These are phyloP conservation scores for Ernsta delagoae DNA, from an alignment of 2,888 invertebrate species.

Conservation along the genomic window DNA sequence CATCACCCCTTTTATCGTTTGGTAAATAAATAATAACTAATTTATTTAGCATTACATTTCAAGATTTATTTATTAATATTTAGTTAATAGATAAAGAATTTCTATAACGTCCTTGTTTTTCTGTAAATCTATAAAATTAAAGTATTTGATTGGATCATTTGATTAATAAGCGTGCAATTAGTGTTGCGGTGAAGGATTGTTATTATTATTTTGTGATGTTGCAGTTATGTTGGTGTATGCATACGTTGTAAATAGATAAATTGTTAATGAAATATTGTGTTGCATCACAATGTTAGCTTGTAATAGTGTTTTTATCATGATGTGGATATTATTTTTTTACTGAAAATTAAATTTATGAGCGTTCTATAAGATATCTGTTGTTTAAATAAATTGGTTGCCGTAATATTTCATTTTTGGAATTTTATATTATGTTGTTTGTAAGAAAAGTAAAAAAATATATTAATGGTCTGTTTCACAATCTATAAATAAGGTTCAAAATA, in stretches of 20 bases:
- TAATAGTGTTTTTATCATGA: constrained; percentile 23
- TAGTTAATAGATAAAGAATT: no score
- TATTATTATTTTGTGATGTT: constrained; percentile 42
- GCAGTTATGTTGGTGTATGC: constrained; percentile 57
- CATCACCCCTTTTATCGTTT: no score
- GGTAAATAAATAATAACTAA: no score
- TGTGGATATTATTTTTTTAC: constrained; percentile 34
- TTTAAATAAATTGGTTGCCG: not conserved
- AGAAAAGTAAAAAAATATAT: no score
- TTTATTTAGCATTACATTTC: no score
- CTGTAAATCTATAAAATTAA: no score
- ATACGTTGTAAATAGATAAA: constrained; percentile 17
- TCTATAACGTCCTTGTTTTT: no score
- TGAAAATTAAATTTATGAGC: constrained; percentile 19
- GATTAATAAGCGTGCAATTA: not conserved
- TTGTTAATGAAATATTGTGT: constrained; percentile 8
- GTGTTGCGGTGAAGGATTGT: constrained; percentile 7
- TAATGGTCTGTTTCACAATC: no score
- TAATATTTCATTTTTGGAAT: not conserved
- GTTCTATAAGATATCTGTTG: constrained; percentile 13
- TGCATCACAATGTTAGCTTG: constrained; percentile 28
- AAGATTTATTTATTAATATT: no score
- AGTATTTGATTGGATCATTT: not conserved
- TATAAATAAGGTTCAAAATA: no score
- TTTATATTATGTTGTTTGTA: no score